Percentiles rank a stretch among this genome's conserved stretches.
These are phyloP conservation scores for Bombus difficillimus DNA, from an alignment of 1,140 invertebrate species.

Conservation along the genomic window DNA sequence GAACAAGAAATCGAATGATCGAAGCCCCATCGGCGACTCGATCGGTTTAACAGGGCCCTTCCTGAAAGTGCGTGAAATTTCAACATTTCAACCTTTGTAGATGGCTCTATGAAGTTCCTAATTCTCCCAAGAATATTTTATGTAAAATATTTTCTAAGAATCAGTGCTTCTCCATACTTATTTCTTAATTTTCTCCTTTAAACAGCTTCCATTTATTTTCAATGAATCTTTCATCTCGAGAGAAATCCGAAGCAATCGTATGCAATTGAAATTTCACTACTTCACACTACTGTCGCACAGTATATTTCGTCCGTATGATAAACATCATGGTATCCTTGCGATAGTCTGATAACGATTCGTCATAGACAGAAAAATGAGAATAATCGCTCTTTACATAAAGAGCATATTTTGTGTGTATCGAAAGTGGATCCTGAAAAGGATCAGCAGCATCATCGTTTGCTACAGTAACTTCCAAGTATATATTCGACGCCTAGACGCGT, in stretches of 20 bases:
- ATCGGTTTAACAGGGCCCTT: background rate
- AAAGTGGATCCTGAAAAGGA: background rate
- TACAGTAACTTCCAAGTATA: constrained; percentile 5
- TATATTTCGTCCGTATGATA: background rate
- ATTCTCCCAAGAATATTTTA: background rate
- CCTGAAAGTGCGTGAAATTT: background rate
- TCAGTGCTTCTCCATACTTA: background rate
- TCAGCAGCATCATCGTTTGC: background rate
- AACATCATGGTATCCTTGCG: background rate
- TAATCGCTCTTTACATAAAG: background rate
- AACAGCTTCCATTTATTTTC: background rate
- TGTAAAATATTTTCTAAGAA: background rate
- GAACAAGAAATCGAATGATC: constrained; percentile 45
- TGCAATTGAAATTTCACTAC: constrained; percentile 17
- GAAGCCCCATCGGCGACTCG: constrained; percentile 28
- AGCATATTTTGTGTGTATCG: background rate
- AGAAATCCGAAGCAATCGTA: background rate
- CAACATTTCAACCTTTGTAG: background rate
- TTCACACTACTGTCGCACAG: background rate
- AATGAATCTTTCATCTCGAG: background rate
- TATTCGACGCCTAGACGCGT: constrained; percentile 38
- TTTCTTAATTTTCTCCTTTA: background rate
- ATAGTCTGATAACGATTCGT: background rate
- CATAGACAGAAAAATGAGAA: background rate
- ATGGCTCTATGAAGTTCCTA: background rate